Base-by-base conservation (phyloP, 1,140 invertebrate species). In the Cyclargus thomasi region DNA sequence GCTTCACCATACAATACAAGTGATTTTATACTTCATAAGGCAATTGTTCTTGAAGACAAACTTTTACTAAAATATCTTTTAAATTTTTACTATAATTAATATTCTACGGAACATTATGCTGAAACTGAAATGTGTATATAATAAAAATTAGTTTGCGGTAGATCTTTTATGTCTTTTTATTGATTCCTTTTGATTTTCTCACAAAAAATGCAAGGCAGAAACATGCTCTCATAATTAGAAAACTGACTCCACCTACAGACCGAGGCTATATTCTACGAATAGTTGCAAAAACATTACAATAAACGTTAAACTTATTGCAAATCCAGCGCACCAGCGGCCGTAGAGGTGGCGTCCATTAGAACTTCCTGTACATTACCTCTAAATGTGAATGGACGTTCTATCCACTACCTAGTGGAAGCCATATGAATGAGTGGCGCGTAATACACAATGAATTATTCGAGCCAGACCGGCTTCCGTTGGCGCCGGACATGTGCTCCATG, bases 361-460 rank as follows among this genome's bases (percentile, higher is more conserved):
- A 74, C 80, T 87, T 90, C 85, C 85, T 90, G 84, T 78, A 73
- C 69, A 68, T 72, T 70, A 75, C 79, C 74, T 73, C 67, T 73
- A 65, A 66, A 18, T 72, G 74, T 81, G 77, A 82, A 83, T 82
- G 80, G 76, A 71, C 76, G 76, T 74, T 74, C 74, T 82, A 78
- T 78, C 70, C 74, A 72, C 75, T 73, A 78, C 75, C 76, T 81
- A 76, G 73, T 73, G 67, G 74, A 77, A 76, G 80, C 78, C 78
- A 85, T 85, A 84, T 88, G 84, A 88, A 85, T 85, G 83, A 78
- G 71, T 66, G 70, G 75, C 77, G 81, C 78, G 82, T 81, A 81
- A 79, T 83, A 79, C 78, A 85, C 84, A 81, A 81, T 86, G 83
- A 85, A 81, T 84, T 82, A 83, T 81, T 85, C 76, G 82, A 83